A percentile compares a stretch with the other conserved stretches of the same genome.
These are phyloP conservation scores for Eulemur rufifrons DNA, from an alignment of 2,113 vertebrate species.

Conservation along the genomic window DNA sequence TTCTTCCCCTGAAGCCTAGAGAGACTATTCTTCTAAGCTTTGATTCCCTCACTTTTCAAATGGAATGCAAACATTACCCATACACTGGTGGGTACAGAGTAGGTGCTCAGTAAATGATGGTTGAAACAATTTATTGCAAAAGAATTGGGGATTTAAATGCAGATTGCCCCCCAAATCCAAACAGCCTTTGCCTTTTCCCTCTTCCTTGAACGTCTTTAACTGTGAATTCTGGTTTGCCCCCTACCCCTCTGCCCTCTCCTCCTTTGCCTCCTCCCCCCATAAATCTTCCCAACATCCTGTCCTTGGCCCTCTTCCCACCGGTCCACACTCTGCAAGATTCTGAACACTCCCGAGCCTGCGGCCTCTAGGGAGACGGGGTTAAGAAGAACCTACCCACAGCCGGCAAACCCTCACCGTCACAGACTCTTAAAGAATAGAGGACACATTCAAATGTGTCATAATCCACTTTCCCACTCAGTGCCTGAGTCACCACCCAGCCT, in stretches of 20 bases:
- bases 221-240: neutral
- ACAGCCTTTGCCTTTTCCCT: neutral
- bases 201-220: neutral
- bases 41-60: slow-evolving; percentile 2
- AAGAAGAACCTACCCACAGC: neutral
- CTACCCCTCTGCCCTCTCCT: neutral
- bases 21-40: neutral
- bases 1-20: neutral
- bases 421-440: neutral
- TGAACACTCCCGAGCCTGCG: accelerated
- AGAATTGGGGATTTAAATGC: neutral
- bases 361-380: neutral
- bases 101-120: neutral
- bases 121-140: neutral
- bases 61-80: neutral
- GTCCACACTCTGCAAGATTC: neutral
- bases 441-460: neutral
- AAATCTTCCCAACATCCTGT: no score
- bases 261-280: neutral
- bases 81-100: neutral
- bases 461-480: neutral
- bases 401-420: no score
- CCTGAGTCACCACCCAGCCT: neutral
- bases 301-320: neutral
- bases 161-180: neutral